A percentile compares a stretch with the other conserved stretches of the same genome.
phyloP scores from a whole-genome alignment of 2,113 vertebrate genomes.

The Rana temporaria region DNA sequence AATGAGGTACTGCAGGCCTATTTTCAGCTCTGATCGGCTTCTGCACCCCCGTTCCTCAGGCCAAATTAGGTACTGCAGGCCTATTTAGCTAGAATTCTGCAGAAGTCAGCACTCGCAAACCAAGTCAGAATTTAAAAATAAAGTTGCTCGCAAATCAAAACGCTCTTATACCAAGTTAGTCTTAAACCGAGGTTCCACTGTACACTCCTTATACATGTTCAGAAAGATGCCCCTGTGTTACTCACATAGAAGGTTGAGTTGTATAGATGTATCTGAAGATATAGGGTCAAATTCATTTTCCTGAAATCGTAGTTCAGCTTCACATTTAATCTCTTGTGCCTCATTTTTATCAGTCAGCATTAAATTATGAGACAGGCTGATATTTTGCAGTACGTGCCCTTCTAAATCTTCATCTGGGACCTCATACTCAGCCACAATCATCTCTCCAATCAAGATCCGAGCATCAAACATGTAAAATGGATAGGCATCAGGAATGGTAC shows the following conservation, averaged over 20 bases:
- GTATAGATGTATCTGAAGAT: conserved; percentile 64
- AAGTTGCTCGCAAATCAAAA: too few species aligned
- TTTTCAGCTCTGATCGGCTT: too few species aligned
- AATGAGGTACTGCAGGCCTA: too few species aligned
- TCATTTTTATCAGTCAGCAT: conserved; percentile 62
- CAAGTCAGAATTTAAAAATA: too few species aligned
- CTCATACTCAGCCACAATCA: not conserved
- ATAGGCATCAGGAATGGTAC: conserved; percentile 70
- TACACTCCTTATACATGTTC: too few species aligned
- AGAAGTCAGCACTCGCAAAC: too few species aligned
- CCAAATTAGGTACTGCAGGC: too few species aligned
- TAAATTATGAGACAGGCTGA: conserved; percentile 64
- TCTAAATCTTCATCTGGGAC: not conserved
- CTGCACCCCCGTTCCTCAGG: too few species aligned
- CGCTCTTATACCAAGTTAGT: too few species aligned
- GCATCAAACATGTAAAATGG: conserved; percentile 66
- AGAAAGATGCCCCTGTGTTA: not conserved
- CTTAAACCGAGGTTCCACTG: too few species aligned
- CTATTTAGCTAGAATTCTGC: too few species aligned
- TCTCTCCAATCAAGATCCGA: conserved; percentile 62
- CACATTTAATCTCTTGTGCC: conserved; percentile 68
- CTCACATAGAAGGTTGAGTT: conserved; percentile 70
- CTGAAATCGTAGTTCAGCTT: conserved; percentile 64
- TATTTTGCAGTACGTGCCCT: conserved; percentile 55
- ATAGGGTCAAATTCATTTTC: conserved; percentile 66